phyloP scores from a whole-genome alignment of 2,888 invertebrate species.

The Ethmia dodecea region DNA sequence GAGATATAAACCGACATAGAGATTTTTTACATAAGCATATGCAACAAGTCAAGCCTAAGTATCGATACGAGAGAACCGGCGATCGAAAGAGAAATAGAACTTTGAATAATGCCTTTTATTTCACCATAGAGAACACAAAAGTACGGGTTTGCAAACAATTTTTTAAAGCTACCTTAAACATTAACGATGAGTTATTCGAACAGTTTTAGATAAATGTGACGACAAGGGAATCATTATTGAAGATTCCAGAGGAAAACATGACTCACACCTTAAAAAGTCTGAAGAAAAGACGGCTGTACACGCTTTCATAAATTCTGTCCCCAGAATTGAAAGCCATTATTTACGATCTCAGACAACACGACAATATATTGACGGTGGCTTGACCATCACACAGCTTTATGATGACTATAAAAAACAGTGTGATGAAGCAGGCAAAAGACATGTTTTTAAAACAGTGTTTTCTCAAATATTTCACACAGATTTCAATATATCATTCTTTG shows the following conservation, averaged over 20 bases:
- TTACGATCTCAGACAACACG: constrained; percentile 7
- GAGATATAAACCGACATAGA: background rate
- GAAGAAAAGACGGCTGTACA: constrained; percentile 14
- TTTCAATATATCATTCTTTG: constrained; percentile 8
- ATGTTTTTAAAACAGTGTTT: background rate
- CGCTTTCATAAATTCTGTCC: constrained; percentile 14
- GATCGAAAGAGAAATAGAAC: constrained; percentile 5
- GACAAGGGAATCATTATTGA: constrained; percentile 6
- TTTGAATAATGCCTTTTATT: constrained; percentile 11
- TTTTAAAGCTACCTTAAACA: constrained; percentile 13
- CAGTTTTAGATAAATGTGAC: constrained; percentile 5
- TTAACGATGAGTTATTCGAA: constrained; percentile 5
- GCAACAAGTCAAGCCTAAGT: constrained; percentile 3
- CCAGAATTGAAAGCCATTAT: constrained; percentile 13
- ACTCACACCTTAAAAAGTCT: constrained; percentile 10
- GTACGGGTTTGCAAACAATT: constrained; percentile 10
- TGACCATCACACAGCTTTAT: constrained; percentile 8
- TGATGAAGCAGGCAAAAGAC: background rate
- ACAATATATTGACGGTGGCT: constrained; percentile 11
- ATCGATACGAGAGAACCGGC: constrained; percentile 9
- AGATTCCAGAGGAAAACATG: constrained; percentile 15
- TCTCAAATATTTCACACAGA: constrained; percentile 5
- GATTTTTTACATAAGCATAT: background rate
- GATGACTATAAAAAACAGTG: constrained; percentile 11
- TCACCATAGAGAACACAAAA: background rate